Conservation (phyloP, 1,140 invertebrate genomes). For the Pemphigus obesinymphae region DNA sequence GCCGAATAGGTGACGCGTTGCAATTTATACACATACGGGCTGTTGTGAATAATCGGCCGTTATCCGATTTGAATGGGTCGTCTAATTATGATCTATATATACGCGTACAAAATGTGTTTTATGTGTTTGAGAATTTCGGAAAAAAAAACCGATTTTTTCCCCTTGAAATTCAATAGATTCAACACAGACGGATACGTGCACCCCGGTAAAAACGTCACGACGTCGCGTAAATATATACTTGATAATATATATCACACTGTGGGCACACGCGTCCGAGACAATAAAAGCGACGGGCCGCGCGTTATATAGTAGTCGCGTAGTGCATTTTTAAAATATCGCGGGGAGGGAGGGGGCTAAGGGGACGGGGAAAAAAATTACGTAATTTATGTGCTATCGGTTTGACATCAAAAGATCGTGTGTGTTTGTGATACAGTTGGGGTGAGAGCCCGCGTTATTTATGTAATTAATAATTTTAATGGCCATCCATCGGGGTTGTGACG, state of each 20-base stretch:
- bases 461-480: conserved; percentile 41
- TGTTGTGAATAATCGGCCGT: not conserved
- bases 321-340: not conserved
- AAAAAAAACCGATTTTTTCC: not conserved
- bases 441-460: conserved; percentile 23
- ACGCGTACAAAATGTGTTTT: not conserved
- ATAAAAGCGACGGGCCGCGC: not conserved
- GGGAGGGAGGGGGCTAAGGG: not conserved
- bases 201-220: not conserved
- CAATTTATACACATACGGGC: not conserved
- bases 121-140: not conserved
- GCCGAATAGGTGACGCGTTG: too few species aligned
- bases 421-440: conserved; percentile 20
- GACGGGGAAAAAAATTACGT: conserved; percentile 19
- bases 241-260: not conserved
- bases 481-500: conserved; percentile 32
- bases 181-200: not conserved
- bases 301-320: not conserved
- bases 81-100: conserved; percentile 18
- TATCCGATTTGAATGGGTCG: not conserved
- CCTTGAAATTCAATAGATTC: conserved; percentile 4
- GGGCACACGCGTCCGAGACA: not conserved
- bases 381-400: conserved; percentile 40
- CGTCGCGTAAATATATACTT: not conserved
- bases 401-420: conserved; percentile 36